Evolutionary conservation across 2,888 invertebrate genomes (phyloP), one percentile per base, ranked within the genome.

Genomic region (Drosophila antonietae): DNA sequence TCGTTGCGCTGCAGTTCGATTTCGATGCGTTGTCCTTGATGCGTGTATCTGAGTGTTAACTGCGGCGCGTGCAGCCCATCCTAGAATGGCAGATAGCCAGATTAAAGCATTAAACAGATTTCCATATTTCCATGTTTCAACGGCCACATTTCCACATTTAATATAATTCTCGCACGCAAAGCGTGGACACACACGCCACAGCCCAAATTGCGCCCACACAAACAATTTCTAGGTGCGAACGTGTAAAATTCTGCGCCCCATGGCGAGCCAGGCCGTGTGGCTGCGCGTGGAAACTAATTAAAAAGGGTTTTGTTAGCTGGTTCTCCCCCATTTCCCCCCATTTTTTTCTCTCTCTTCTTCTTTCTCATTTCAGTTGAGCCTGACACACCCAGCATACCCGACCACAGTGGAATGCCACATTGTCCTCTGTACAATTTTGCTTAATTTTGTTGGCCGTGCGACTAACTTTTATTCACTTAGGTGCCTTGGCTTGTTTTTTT

Each of bases 1-100:
- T 93, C 91, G 74, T 93, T 93, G 61, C 92, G 90, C 68, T 90
- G 86, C 68, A 93, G 88, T 83, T 93, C 92, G 80, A 92, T 89
- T 61, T 74, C 72, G 20, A 86, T 28, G 65, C 75, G 77, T 65
- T 78, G 64, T 68, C 77, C 77, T 78, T 80, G 75, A 49, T 83
- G 85, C 68, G 31, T 73, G 65, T 83, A 83, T 71, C 65, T 80
- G 62, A 85, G 73, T 60, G 66, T 68, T 51, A 80, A 51, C 66
- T 74, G 77, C 37, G 75, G 67, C 62, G 60, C 80, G 69, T 46
- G 60, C 63, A 66, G 58, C 64, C 35, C 52, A 67, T 58, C 67
- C 67, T 67, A 35, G 2, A 67, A 58, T 3, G 14, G n/a, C n/a
- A 59, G 18, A 68, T 55, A 73, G 33, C 46, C 33, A 68, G 60